Percentiles rank a stretch among this genome's conserved stretches.
These are phyloP conservation scores for Sebastes oblongus DNA, from an alignment of 2,797 vertebrate species.

Conservation along the genomic window DNA sequence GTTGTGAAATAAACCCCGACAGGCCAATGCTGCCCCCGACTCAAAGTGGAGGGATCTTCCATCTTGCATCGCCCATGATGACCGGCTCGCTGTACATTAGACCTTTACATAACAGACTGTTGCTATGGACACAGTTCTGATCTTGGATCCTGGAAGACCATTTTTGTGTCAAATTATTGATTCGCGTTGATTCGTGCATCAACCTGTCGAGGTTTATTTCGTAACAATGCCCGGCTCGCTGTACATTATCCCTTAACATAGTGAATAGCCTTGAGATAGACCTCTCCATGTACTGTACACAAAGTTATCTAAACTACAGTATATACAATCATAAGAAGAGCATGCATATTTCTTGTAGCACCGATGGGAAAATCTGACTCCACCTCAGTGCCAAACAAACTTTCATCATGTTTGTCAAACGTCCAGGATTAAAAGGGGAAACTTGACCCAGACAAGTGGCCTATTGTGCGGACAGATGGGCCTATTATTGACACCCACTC, in stretches of 20 bases:
- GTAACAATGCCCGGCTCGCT: rapidly evolving
- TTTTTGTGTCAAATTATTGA: no score
- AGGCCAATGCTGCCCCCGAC: rapidly evolving
- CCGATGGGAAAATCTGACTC: conserved; percentile 25
- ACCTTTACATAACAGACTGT: rapidly evolving
- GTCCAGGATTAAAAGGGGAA: conserved; percentile 48
- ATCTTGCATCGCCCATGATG: no score
- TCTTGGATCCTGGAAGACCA: no score
- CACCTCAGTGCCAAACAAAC: conserved; percentile 52
- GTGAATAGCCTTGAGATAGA: neutral
- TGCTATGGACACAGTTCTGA: no score
- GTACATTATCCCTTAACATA: neutral
- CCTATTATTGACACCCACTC: conserved; percentile 68
- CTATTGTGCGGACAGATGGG: conserved; percentile 65
- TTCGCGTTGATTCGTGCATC: no score
- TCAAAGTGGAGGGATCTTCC: no score
- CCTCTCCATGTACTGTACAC: neutral
- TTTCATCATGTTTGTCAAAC: conserved; percentile 50
- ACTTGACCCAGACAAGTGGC: conserved; percentile 59
- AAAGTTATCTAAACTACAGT: neutral
- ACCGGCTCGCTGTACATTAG: no score
- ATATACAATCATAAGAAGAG: neutral
- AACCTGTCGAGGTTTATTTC: no score
- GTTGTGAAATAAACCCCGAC: no score
- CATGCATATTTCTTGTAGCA: neutral